phyloP scores from a whole-genome alignment of 2,888 invertebrate species.

The Parthenolecanium corni region DNA sequence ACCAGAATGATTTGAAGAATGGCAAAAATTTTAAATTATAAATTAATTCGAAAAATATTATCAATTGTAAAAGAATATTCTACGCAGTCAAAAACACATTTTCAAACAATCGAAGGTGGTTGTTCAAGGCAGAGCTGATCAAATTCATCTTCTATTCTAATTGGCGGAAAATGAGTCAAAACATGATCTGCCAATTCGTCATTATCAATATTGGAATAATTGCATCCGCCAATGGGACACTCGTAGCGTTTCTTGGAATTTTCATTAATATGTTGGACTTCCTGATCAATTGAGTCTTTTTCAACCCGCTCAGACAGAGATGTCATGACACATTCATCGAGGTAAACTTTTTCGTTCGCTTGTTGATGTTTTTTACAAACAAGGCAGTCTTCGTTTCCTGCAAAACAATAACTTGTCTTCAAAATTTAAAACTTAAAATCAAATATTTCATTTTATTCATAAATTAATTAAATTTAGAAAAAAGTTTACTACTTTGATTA shows the following conservation, averaged over 20 bases:
- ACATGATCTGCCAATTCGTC: constrained; percentile 52
- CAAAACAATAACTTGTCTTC: neutral
- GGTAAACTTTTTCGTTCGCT: constrained; percentile 3
- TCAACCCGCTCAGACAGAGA: constrained; percentile 11
- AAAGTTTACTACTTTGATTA: neutral
- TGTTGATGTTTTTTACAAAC: constrained; percentile 11
- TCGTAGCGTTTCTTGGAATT: constrained; percentile 1
- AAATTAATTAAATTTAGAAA: neutral
- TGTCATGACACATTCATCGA: constrained; percentile 16
- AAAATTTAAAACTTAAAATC: neutral
- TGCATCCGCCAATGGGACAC: constrained; percentile 29
- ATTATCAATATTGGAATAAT: constrained; percentile 17
- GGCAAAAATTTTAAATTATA: neutral
- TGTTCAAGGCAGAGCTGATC: constrained; percentile 17
- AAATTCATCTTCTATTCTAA: constrained; percentile 29
- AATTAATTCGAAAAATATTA: neutral
- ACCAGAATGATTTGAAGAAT: neutral
- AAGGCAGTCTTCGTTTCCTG: constrained; percentile 11
- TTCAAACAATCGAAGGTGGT: constrained; percentile 10
- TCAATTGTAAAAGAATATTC: too few species aligned
- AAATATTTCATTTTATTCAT: neutral
- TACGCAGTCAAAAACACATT: neutral
- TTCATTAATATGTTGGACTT: constrained; percentile 21
- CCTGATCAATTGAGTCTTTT: constrained; percentile 20
- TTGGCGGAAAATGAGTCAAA: constrained; percentile 54